Conservation (phyloP, 2,113 vertebrate genomes). For the Chaetodon auriga region DNA sequence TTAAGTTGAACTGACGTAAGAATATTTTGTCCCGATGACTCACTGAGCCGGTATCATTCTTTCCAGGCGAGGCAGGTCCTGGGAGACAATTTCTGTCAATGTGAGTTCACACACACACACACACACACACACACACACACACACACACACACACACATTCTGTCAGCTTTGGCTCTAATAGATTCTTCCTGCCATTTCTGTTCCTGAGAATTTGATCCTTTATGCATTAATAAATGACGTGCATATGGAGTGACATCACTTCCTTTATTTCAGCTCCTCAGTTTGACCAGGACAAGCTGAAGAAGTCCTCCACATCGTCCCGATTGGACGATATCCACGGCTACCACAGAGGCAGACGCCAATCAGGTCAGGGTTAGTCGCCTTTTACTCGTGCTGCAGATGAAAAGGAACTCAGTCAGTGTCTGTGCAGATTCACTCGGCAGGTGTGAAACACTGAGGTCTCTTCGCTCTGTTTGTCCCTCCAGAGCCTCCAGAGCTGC, state of each 20-base stretch:
- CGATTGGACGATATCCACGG: slow-evolving; percentile 81
- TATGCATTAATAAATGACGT: background rate
- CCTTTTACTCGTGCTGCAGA: background rate
- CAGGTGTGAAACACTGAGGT: no score
- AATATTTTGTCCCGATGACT: background rate
- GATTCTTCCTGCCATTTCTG: background rate
- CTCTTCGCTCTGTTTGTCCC: slow-evolving; percentile 14
- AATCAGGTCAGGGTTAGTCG: slow-evolving; percentile 85
- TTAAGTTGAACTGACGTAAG: background rate
- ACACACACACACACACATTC: background rate
- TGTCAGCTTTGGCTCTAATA: background rate
- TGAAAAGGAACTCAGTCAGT: background rate
- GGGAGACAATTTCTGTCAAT: slow-evolving; percentile 88
- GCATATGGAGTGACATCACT: slow-evolving; percentile 26
- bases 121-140: slow-evolving; percentile 4
- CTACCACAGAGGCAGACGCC: slow-evolving; percentile 85
- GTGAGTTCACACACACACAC: slow-evolving; percentile 80
- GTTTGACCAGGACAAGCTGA: slow-evolving; percentile 80
- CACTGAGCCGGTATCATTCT: background rate
- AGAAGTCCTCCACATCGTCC: slow-evolving; percentile 80
- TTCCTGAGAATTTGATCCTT: background rate
- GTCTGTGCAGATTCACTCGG: background rate
- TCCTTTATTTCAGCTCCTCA: slow-evolving; percentile 82
- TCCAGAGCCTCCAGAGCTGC: slow-evolving; percentile 85
- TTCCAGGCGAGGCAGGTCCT: slow-evolving; percentile 91